These are phyloP conservation scores for Dorcus hopei DNA, from an alignment of 2,888 invertebrate genomes.

Conservation along the genomic window DNA sequence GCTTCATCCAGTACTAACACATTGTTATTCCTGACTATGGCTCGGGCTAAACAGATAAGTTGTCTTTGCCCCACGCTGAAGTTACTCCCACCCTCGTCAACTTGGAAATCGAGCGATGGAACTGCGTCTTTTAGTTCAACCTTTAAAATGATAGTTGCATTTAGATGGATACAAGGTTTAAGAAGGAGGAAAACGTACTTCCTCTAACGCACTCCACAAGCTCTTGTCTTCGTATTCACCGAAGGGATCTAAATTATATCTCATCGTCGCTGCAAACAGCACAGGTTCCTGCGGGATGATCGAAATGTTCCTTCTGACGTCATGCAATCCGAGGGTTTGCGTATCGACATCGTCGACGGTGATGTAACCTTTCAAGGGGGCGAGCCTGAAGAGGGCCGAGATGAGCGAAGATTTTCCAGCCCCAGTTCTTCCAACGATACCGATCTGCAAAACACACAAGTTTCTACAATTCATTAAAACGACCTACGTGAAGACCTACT, in stretches of 20 bases:
- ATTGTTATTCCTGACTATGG: conserved; percentile 74
- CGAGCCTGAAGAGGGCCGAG: conserved; percentile 77
- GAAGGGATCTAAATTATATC: conserved; percentile 83
- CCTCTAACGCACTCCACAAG: conserved; percentile 72
- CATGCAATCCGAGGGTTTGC: conserved; percentile 68
- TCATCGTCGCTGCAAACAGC: conserved; percentile 72
- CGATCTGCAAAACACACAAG: conserved; percentile 54
- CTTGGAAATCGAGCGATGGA: conserved; percentile 59
- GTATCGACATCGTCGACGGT: conserved; percentile 74
- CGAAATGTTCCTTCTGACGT: conserved; percentile 75
- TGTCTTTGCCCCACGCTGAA: conserved; percentile 88
- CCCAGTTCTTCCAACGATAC: conserved; percentile 83
- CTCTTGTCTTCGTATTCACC: conserved; percentile 65
- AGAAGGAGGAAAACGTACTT: conserved; percentile 42
- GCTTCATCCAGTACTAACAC: conserved; percentile 87
- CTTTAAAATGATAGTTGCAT: conserved; percentile 36
- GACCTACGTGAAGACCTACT: conserved; percentile 43
- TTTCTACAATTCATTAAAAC: neutral
- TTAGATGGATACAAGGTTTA: neutral
- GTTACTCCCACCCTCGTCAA: conserved; percentile 78
- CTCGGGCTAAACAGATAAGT: conserved; percentile 80
- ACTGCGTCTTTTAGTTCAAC: conserved; percentile 74
- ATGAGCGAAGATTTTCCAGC: conserved; percentile 83
- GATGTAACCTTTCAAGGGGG: conserved; percentile 72
- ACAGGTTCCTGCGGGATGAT: conserved; percentile 57